A percentile compares a stretch with the other conserved stretches of the same genome.
Evolutionary conservation across 2,888 invertebrate genomes (phyloP).

Genomic region (Entomobrya proxima): DNA sequence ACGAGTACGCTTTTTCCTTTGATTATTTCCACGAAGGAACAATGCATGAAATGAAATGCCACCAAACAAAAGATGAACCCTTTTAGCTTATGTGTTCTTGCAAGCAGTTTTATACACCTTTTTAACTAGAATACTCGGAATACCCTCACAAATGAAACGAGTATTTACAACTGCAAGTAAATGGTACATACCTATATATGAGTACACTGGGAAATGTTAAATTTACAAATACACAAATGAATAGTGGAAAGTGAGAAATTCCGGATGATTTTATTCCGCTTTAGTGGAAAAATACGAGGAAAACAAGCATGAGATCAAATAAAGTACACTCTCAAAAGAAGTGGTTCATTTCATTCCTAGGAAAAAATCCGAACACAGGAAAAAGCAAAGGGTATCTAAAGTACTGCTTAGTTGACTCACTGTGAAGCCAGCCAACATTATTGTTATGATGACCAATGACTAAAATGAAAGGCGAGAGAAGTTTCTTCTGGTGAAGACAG

Average conservation of each 20-base stretch:
- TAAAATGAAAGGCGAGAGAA: not conserved
- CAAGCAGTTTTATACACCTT: too few species aligned
- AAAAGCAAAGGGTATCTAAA: not conserved
- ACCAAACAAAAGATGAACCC: not conserved
- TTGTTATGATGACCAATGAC: not conserved
- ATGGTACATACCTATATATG: too few species aligned
- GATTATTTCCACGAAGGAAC: slow-evolving; percentile 1
- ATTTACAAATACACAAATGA: too few species aligned
- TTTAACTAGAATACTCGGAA: too few species aligned
- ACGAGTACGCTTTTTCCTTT: not conserved
- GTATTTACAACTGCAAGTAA: too few species aligned
- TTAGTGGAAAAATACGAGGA: not conserved
- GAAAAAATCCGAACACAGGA: not conserved
- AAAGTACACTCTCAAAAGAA: not conserved
- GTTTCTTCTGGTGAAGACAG: not conserved
- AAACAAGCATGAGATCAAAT: not conserved
- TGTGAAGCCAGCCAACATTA: not conserved
- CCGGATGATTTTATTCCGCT: not conserved
- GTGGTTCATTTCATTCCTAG: not conserved
- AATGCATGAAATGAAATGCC: not conserved
- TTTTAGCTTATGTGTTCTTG: too few species aligned
- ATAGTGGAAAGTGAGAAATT: too few species aligned
- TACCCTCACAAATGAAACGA: not conserved
- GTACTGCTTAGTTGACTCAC: not conserved
- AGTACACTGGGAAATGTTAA: too few species aligned